Base-by-base conservation (phyloP, 2,888 invertebrate genomes). In the Eretmocerus hayati region DNA sequence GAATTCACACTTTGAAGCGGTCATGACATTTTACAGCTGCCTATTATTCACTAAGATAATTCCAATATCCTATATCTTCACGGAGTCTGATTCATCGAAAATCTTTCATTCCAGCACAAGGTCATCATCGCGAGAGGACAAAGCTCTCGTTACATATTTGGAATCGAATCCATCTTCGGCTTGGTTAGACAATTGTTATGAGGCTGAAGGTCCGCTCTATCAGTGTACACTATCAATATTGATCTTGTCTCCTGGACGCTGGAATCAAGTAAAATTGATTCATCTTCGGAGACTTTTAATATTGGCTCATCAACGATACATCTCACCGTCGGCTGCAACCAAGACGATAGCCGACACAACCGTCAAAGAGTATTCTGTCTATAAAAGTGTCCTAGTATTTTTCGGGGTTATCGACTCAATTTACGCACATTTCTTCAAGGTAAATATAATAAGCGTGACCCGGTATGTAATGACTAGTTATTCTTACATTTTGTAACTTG, bases 161-260 rank as follows among this genome's bases (percentile, higher is more conserved):
- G 85, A 83, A 53, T 78, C 81, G 62, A 62, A 77, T 16, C 72
- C 79, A 47, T 70, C 76, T 0, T 78, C 82, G 47, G 79, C 82
- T 42, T 81, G 84, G 80, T 72, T 93, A 22, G 92, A 93, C 66
- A 83, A 83, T 23, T 82, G 87, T 32, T 92, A 87, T 71, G 93
- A 93, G 65, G 85, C 90, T 0, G 96, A 96, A 62, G 90, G 94
- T 0, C 87, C 93, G 4, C 78, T 90, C n/a, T 96, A 91, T 74
- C 90, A 86, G 81, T 74, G 84, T 46, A 84, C 87, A 4, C 79
- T 95, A 66, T 84, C 87, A 44, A 72, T 93, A 33, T 80, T 91
- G 48, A 74, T 96, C 35, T 83, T 87, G 63, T 82, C 89, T 19
- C 84, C 83, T 5, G 77, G 72, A 5, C 82, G 84, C 61, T 96